Evolutionary conservation across 2,888 invertebrate genomes (phyloP).

Genomic region (Drosophila nigricruria): DNA sequence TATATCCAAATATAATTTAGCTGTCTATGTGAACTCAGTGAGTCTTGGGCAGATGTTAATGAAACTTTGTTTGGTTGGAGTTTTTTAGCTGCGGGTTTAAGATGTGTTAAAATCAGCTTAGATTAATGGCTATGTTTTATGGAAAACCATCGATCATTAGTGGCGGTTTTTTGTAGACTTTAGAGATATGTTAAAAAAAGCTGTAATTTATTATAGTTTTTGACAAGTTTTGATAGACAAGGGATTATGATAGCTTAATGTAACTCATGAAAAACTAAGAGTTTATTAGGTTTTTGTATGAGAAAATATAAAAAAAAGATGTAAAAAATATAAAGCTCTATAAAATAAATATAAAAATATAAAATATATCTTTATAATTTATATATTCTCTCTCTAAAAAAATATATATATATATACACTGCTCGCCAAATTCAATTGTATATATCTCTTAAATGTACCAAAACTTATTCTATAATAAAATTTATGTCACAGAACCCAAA

Average conservation of each 20-base stretch:
- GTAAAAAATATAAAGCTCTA: too few species aligned
- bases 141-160: not conserved
- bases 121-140: not conserved
- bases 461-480: not conserved
- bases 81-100: not conserved
- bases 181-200: not conserved
- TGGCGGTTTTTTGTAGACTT: not conserved
- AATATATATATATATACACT: too few species aligned
- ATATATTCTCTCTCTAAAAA: too few species aligned
- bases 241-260: too few species aligned
- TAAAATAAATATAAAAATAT: too few species aligned
- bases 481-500: not conserved
- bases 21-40: not conserved
- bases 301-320: not conserved
- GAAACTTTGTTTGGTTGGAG: not conserved
- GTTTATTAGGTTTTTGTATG: not conserved
- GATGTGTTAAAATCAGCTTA: conserved; percentile 1
- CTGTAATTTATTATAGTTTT: conserved; percentile 1
- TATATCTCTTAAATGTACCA: not conserved
- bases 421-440: too few species aligned
- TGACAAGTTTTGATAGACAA: not conserved
- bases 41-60: not conserved
- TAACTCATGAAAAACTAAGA: not conserved
- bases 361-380: too few species aligned
- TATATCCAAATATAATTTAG: not conserved